Evolutionary conservation across 2,113 vertebrate genomes (phyloP).

Genomic region (Thymallus thymallus): DNA sequence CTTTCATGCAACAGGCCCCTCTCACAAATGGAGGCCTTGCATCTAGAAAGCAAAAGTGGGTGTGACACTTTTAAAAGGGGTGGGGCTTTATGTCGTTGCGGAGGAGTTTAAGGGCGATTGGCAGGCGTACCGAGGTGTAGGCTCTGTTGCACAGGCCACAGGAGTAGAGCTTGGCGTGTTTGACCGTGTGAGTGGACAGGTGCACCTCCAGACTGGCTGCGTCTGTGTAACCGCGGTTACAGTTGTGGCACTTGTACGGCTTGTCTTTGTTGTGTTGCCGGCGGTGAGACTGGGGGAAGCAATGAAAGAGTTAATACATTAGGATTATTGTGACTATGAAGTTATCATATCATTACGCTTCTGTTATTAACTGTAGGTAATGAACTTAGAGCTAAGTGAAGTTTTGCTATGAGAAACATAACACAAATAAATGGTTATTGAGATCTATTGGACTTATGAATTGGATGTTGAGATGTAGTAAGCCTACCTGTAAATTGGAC

Average conservation of each 20-base stretch:
- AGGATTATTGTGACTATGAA: too few species aligned
- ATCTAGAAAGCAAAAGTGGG: too few species aligned
- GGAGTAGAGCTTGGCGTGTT: conserved; percentile 96
- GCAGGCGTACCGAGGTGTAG: conserved; percentile 85
- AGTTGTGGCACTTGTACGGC: conserved; percentile 98
- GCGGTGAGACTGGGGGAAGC: conserved; percentile 86
- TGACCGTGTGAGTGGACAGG: conserved; percentile 94
- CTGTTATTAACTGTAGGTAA: background rate
- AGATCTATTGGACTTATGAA: background rate
- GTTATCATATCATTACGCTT: background rate
- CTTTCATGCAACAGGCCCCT: too few species aligned
- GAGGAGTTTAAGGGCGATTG: background rate
- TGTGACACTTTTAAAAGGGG: background rate
- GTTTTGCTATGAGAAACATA: too few species aligned
- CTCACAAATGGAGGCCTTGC: too few species aligned
- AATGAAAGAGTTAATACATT: background rate
- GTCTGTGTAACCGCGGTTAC: conserved; percentile 94
- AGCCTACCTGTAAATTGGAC: conserved; percentile 90
- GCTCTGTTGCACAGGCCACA: conserved; percentile 95
- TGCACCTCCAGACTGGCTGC: conserved; percentile 95
- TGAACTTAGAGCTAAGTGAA: background rate
- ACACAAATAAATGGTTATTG: too few species aligned
- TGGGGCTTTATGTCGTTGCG: background rate
- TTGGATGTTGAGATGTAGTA: background rate
- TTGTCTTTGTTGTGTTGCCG: conserved; percentile 99